Conservation (phyloP, 2,113 vertebrate species). For the Micronycteris hirsuta region DNA sequence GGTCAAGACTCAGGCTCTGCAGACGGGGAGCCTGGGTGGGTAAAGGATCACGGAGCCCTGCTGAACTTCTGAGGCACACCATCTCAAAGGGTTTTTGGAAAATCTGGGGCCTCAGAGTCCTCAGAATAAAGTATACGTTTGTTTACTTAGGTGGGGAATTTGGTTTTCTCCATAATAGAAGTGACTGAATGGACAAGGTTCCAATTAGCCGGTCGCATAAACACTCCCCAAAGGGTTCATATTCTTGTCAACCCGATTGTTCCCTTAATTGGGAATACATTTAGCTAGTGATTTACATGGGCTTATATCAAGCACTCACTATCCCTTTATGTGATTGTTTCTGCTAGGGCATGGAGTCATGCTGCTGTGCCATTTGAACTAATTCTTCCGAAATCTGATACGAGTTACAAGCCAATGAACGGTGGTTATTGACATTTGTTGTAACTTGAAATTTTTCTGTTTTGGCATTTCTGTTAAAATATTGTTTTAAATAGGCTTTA, state of each 20-base stretch:
- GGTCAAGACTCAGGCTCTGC: neutral
- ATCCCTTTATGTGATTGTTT: conserved; percentile 33
- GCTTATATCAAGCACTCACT: neutral
- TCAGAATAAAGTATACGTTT: neutral
- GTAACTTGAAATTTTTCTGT: neutral
- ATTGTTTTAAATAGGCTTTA: neutral
- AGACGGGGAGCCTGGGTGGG: neutral
- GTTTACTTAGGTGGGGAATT: conserved; percentile 10
- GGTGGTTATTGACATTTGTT: conserved; percentile 36
- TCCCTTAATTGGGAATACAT: neutral
- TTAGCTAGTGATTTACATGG: neutral
- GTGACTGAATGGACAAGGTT: neutral
- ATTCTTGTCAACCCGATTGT: neutral
- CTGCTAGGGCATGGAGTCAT: neutral
- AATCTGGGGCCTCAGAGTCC: neutral
- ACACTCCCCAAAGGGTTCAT: neutral
- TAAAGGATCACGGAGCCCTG: neutral
- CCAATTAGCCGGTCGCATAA: neutral
- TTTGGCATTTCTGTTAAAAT: conserved; percentile 48
- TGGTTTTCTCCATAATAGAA: neutral
- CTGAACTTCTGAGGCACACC: neutral
- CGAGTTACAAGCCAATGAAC: conserved; percentile 41
- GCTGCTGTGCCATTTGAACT: conserved; percentile 53
- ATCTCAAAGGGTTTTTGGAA: neutral
- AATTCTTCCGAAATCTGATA: conserved; percentile 42